Evolutionary conservation across 1,140 invertebrate species (phyloP).

Genomic region (Epicauta chinensis): DNA sequence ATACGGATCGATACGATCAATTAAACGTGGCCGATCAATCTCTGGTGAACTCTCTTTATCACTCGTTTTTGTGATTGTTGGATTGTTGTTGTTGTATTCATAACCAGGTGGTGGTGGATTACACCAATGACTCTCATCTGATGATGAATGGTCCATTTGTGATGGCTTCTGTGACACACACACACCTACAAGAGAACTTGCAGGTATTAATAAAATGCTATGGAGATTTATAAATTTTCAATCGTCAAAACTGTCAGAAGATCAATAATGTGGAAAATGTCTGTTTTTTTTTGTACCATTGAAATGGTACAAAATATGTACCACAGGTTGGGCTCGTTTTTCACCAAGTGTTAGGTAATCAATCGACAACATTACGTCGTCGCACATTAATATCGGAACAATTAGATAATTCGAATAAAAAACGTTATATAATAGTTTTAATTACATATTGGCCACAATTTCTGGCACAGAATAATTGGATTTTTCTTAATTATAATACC

Average conservation of each 20-base stretch:
- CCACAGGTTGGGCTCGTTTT: neutral
- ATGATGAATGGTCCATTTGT: conserved; percentile 36
- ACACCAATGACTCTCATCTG: conserved; percentile 27
- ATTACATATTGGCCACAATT: too few relatives aligned
- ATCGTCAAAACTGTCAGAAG: conserved; percentile 22
- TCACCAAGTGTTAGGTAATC: conserved; percentile 27
- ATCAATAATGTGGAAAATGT: neutral
- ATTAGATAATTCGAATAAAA: too few relatives aligned
- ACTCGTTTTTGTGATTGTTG: conserved; percentile 10
- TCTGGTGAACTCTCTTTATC: conserved; percentile 10
- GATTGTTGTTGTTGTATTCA: conserved; percentile 25
- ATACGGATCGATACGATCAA: conserved; percentile 32
- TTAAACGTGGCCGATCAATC: conserved; percentile 8
- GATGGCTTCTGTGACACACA: conserved; percentile 19
- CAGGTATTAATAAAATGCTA: conserved; percentile 40
- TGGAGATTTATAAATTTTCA: conserved; percentile 12
- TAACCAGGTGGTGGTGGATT: conserved; percentile 41
- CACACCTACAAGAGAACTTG: conserved; percentile 43
- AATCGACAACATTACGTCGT: conserved; percentile 18
- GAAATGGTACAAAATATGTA: neutral
- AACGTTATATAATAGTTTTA: too few relatives aligned
- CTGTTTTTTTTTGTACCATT: conserved; percentile 3
- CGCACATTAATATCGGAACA: neutral
- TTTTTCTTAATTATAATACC: conserved; percentile 5
- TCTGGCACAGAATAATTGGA: too few relatives aligned